Percentiles rank a stretch among this genome's conserved stretches.
Conservation (phyloP, 2,113 vertebrate genomes). For the Orcinus orca region DNA sequence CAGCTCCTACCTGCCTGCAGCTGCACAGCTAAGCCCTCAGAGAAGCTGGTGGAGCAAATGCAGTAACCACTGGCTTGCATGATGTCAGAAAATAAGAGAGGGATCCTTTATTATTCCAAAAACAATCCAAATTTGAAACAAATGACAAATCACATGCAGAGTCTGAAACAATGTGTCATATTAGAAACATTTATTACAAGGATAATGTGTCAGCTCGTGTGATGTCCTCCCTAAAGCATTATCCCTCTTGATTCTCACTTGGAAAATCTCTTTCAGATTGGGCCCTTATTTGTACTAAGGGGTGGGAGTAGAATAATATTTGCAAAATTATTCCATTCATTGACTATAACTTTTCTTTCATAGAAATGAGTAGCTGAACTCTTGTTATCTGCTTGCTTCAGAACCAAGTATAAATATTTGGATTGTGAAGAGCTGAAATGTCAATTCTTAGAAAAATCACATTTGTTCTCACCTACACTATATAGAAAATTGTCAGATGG, state of each 20-base stretch:
- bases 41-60: background rate
- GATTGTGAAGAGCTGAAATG: background rate
- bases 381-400: background rate
- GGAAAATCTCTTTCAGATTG: background rate
- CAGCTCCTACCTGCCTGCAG: accelerated
- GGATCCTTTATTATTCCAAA: background rate
- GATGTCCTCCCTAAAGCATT: accelerated
- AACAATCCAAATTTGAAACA: background rate
- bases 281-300: no score
- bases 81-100: background rate
- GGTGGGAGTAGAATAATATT: background rate
- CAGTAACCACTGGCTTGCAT: accelerated
- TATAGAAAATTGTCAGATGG: background rate
- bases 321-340: background rate
- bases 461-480: background rate
- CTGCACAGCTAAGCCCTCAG: accelerated
- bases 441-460: background rate
- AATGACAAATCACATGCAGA: background rate
- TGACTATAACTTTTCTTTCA: background rate
- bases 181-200: background rate
- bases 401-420: background rate
- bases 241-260: background rate
- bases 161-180: background rate
- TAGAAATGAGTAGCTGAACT: background rate
- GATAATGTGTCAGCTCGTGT: no score